These are phyloP conservation scores for Chirona hameri DNA, from an alignment of 2,888 invertebrate species.

Conservation along the genomic window DNA sequence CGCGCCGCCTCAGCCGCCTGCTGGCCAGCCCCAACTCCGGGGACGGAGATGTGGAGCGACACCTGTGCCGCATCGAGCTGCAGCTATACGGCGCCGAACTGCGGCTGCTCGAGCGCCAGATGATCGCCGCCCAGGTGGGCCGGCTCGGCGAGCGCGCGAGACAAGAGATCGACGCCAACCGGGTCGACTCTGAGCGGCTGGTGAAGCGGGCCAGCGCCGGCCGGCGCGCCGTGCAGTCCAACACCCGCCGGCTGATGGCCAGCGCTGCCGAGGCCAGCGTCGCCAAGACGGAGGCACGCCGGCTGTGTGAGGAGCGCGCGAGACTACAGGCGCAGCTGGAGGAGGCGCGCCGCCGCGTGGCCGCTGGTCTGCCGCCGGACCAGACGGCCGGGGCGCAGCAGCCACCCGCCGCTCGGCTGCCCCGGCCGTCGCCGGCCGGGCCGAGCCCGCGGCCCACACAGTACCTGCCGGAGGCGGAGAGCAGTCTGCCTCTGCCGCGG, in stretches of 20 bases:
- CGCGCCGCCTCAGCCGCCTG: background rate
- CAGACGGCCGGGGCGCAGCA: background rate
- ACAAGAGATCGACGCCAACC: background rate
- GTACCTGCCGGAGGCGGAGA: background rate
- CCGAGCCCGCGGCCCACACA: background rate
- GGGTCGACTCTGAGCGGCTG: background rate
- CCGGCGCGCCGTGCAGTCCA: background rate
- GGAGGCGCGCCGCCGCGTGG: background rate
- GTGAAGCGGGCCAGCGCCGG: background rate
- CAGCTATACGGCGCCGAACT: conserved; percentile 10
- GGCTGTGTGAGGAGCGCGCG: background rate
- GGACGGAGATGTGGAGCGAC: background rate
- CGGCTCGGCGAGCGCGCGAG: background rate
- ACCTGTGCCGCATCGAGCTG: conserved; percentile 3
- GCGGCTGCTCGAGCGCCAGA: conserved; percentile 4
- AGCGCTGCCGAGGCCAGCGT: conserved; percentile 1
- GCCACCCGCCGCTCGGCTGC: background rate
- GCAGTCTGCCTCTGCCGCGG: background rate
- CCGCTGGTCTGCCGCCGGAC: background rate
- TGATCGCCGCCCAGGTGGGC: background rate
- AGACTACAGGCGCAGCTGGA: background rate
- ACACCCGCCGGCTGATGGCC: background rate
- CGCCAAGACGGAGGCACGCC: background rate
- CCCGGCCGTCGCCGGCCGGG: background rate
- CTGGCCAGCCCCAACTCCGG: background rate